These are phyloP conservation scores for Myotis lucifugus DNA, from an alignment of 2,113 vertebrate genomes.

Conservation along the genomic window DNA sequence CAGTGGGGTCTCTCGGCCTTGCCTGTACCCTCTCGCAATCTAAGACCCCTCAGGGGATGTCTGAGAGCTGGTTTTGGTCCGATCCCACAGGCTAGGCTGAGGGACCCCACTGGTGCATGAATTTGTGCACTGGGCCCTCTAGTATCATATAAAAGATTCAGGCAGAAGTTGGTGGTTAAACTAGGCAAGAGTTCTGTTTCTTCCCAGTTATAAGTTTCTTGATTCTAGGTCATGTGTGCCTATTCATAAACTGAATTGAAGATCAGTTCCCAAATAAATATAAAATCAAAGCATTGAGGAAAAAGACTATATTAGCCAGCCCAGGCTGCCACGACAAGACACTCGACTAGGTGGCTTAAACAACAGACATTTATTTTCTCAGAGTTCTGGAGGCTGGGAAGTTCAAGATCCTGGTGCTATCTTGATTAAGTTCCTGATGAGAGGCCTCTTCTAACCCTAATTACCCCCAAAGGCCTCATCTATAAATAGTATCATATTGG, in stretches of 20 bases:
- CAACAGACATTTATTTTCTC: background rate
- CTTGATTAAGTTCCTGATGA: background rate
- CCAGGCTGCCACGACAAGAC: background rate
- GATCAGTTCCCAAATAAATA: conserved; percentile 36
- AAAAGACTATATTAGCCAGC: background rate
- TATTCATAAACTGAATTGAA: conserved; percentile 2
- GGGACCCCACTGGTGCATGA: too few species aligned
- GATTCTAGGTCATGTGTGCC: background rate
- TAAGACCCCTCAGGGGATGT: too few species aligned
- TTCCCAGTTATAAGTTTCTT: background rate
- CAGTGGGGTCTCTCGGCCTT: too few species aligned
- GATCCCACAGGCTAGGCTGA: too few species aligned
- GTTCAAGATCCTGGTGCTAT: background rate
- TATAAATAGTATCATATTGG: background rate
- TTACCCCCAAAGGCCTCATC: background rate
- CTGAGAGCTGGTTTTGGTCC: too few species aligned
- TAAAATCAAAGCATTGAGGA: background rate
- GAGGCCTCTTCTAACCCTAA: background rate
- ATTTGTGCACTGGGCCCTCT: too few species aligned
- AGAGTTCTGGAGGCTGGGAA: background rate
- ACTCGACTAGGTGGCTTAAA: background rate
- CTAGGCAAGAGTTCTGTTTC: background rate
- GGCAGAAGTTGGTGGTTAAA: background rate
- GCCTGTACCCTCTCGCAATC: too few species aligned
- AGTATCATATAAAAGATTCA: background rate